Conservation (phyloP, 1,140 invertebrate genomes). For the Papilio dardanus region DNA sequence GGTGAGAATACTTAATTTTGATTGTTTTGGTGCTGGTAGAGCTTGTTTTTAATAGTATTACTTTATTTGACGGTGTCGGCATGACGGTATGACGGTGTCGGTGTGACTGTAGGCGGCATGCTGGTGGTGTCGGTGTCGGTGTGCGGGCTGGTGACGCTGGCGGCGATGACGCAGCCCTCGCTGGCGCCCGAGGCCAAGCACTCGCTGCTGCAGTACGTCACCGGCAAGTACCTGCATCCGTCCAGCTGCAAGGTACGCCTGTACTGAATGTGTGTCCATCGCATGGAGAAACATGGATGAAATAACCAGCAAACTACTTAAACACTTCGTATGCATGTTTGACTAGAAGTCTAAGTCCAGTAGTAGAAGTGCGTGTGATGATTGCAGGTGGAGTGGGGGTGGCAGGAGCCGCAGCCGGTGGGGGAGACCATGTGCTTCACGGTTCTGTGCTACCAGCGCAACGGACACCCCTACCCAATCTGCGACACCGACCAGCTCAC, state of each 20-base stretch:
- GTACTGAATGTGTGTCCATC: no score
- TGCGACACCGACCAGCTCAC: slow-evolving; percentile 94
- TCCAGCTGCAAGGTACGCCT: slow-evolving; percentile 91
- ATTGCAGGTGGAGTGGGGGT: slow-evolving; percentile 86
- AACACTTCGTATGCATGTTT: not conserved
- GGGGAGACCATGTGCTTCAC: slow-evolving; percentile 95
- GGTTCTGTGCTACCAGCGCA: slow-evolving; percentile 95
- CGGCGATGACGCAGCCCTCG: slow-evolving; percentile 93
- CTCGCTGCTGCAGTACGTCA: slow-evolving; percentile 94
- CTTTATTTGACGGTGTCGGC: not conserved
- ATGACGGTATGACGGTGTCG: slow-evolving; percentile 23
- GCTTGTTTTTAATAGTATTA: not conserved
- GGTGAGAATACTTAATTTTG: slow-evolving; percentile 80
- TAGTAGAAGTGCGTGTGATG: not conserved
- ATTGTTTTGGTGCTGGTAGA: not conserved
- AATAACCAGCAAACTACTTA: not conserved
- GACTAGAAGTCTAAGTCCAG: not conserved
- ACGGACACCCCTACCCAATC: slow-evolving; percentile 95
- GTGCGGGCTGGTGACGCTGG: slow-evolving; percentile 92
- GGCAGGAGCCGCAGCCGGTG: slow-evolving; percentile 93
- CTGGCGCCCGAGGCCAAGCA: slow-evolving; percentile 93
- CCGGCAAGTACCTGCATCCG: slow-evolving; percentile 94
- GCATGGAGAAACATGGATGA: no score
- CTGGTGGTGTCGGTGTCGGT: slow-evolving; percentile 93
- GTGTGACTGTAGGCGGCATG: slow-evolving; percentile 87